Percentiles rank a stretch among this genome's conserved stretches.
Conservation (phyloP, 2,888 invertebrate species). For the Micropterix aruncella region DNA sequence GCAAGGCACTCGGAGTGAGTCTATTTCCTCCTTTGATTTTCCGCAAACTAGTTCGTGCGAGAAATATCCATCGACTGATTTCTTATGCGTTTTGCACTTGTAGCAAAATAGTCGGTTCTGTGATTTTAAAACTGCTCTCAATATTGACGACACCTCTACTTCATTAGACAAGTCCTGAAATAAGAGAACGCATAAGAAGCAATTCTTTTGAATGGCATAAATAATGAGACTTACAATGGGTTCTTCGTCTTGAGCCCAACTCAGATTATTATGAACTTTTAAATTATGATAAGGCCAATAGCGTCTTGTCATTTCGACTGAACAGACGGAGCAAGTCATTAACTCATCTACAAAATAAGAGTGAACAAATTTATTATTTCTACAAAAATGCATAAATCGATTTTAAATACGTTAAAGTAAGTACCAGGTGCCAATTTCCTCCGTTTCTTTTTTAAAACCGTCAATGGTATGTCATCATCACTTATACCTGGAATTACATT, state of each 20-base stretch:
- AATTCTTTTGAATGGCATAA: constrained; percentile 3
- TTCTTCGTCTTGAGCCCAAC: constrained; percentile 37
- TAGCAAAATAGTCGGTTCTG: constrained; percentile 35
- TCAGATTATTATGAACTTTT: constrained; percentile 37
- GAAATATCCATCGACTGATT: constrained; percentile 41
- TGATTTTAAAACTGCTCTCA: constrained; percentile 27
- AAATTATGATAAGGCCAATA: constrained; percentile 37
- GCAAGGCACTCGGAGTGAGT: constrained; percentile 33
- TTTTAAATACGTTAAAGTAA: too few species aligned
- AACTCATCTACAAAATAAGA: constrained; percentile 6
- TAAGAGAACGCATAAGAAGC: constrained; percentile 12
- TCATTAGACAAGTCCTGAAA: constrained; percentile 39
- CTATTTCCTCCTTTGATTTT: constrained; percentile 36
- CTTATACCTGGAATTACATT: too few species aligned
- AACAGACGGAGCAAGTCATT: constrained; percentile 33
- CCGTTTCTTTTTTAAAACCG: too few species aligned
- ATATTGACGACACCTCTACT: constrained; percentile 26
- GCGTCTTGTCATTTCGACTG: constrained; percentile 19
- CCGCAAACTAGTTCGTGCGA: constrained; percentile 47
- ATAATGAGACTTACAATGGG: constrained; percentile 29
- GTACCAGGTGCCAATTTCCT: too few species aligned
- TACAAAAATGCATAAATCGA: too few species aligned
- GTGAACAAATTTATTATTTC: too few species aligned
- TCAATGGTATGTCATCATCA: too few species aligned
- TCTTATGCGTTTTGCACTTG: constrained; percentile 33